Base-by-base conservation (phyloP, 2,113 vertebrate genomes). In the Sinocyclocheilus rhinocerous region DNA sequence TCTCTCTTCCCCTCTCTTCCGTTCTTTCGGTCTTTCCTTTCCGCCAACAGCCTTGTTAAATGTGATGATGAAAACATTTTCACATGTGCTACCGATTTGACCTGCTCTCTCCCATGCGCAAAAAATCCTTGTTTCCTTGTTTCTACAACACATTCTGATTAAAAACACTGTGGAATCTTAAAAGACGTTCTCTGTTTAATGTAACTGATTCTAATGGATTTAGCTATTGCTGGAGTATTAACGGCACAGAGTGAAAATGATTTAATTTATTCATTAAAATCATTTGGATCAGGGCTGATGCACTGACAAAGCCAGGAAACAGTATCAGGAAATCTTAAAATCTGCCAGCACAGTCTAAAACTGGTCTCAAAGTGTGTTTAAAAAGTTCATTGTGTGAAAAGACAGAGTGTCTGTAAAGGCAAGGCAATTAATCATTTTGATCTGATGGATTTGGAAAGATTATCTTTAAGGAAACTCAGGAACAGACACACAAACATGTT, bases 21-120 rank as follows among this genome's bases (percentile, higher is more conserved):
- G 72, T 45, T 89, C 76, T 63, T 48, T 4, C 83, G 26, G 8
- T 33, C 61, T 67, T 75, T 42, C 26, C 76, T 48, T 26, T 63
- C 85, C 81, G 72, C 85, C 85, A 85, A 59, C 77, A 85, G 76
- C 39, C 73, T 65, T 85, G 88, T 89, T 89, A 89, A 85, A 89
- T 79, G 88, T 87, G 85, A 85, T 87, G 85, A 72, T 82, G 78
- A 89, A 85, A 89, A 81, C 81, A 79, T 87, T 89, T 89, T 85
- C 88, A 89, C 88, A 89, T 89, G 88, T 89, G 88, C 88, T 89
- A 89, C 88, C 59, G 72, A 70, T 76, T 87, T 89, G 88, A 85
- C 88, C 81, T 67, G 61, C 70, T 87, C 61, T 76, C 45, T 52
- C 76, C 26, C 3, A 36, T 36, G 16, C 3, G 9, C n/a, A 29